Evolutionary conservation across 23 tunicate genomes (phyloP), one percentile per base, ranked within the genome.

Genomic region (Botrylloides violaceus): DNA sequence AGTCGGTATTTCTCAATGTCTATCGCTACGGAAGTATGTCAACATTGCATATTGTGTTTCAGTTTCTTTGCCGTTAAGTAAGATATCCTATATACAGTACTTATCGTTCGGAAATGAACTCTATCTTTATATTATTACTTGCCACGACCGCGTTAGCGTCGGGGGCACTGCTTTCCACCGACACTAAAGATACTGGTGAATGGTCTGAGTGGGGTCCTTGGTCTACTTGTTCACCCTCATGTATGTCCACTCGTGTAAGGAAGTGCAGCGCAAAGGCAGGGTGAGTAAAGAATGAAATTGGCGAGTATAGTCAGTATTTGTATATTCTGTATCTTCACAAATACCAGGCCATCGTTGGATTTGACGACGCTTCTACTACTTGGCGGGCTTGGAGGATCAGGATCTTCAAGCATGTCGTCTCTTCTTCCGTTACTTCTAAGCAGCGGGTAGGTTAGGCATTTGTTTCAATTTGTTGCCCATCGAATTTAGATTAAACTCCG

Each of bases 161-260:
- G 15, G 53, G 12, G 15, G 9, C 15, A 7, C 53, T 43, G 53
- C 15, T 7, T 43, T 15, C 53, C 9, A 43, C 53, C 12, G 53
- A 43, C 15, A 43, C 53, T 9, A 9, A 43, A 43, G 53, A 43
- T 43, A 43, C 53, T 43, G 53, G 53, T 15, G 15, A 15, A 7
- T 43, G 53, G 53, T 43, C 53, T 9, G 53, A 43, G 9, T 43
- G 53, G 53, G 53, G 53, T 43, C 53, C 53, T 43, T 43, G 53
- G 53, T 43, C 53, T 43, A 9, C 53, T 9, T 43, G 53, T 43
- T 43, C 53, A 43, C 15, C 53, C 12, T 43, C 53, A 43, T 43
- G 53, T 15, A 43, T 43, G 53, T 7, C 15, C 53, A 43, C 12
- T 43, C 53, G 53, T 15, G 53, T 43, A 7, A 43, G 53, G 53